These are phyloP conservation scores for Canis aureus DNA, from an alignment of 2,113 vertebrate genomes.

Conservation along the genomic window DNA sequence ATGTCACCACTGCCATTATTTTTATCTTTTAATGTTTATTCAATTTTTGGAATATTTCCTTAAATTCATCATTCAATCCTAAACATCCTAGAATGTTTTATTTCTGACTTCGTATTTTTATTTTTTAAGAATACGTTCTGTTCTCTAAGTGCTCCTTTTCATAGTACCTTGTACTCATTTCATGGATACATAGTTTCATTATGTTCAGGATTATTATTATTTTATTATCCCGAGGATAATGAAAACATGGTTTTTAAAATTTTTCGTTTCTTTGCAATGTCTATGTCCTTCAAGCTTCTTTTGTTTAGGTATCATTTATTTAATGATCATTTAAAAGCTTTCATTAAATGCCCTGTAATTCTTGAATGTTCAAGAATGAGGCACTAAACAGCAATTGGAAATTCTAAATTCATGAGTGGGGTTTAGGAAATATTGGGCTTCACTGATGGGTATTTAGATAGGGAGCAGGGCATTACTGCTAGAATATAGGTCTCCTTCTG, in stretches of 20 bases:
- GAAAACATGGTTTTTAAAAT: neutral
- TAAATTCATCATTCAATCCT: neutral
- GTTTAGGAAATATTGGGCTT: neutral
- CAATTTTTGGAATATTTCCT: constrained; percentile 23
- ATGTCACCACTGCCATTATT: neutral
- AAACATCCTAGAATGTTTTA: neutral
- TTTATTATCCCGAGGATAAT: neutral
- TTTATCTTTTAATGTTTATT: constrained; percentile 17
- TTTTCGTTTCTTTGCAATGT: neutral
- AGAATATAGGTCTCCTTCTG: neutral
- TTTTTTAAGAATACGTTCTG: constrained; percentile 35
- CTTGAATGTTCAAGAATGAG: constrained; percentile 31
- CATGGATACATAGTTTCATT: neutral
- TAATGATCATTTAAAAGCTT: neutral
- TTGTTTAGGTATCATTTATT: neutral
- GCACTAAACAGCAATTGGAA: neutral
- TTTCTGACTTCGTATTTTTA: neutral
- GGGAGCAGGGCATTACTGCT: neutral
- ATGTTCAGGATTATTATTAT: neutral
- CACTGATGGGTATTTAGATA: neutral
- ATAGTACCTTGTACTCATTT: neutral
- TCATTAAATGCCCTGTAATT: constrained; percentile 2
- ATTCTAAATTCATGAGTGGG: neutral
- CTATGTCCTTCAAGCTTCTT: constrained; percentile 13
- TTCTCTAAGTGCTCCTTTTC: neutral